A percentile compares a stretch with the other conserved stretches of the same genome.
These are phyloP conservation scores for Drosophila lutescens DNA, from an alignment of 2,888 invertebrate genomes.

Conservation along the genomic window DNA sequence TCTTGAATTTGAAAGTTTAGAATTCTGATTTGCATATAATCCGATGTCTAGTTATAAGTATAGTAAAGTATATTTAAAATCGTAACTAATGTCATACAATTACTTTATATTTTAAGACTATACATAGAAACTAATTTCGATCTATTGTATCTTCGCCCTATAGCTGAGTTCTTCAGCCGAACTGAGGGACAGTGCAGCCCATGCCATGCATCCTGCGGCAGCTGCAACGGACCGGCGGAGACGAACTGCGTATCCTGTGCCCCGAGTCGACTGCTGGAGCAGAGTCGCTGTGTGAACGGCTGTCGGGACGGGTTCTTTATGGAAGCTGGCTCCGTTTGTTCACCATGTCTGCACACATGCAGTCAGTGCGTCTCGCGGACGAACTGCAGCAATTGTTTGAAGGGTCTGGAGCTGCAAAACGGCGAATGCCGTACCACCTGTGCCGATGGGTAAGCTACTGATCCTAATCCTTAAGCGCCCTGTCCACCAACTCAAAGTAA, in stretches of 20 bases:
- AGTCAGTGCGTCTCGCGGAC: constrained; percentile 90
- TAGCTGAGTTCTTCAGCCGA: constrained; percentile 90
- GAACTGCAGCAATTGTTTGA: constrained; percentile 92
- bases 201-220: constrained; percentile 92
- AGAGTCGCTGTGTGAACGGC: constrained; percentile 89
- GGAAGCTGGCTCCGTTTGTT: constrained; percentile 88
- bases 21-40: too few species aligned
- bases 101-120: too few species aligned
- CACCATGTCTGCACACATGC: constrained; percentile 92
- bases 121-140: not conserved
- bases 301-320: constrained; percentile 91
- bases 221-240: constrained; percentile 92
- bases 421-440: constrained; percentile 93
- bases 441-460: constrained; percentile 87
- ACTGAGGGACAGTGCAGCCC: constrained; percentile 89
- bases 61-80: too few species aligned
- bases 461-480: too few species aligned
- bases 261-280: constrained; percentile 90
- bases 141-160: constrained; percentile 48
- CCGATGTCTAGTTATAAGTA: too few species aligned
- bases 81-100: too few species aligned
- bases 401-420: constrained; percentile 91
- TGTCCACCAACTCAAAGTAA: not conserved
- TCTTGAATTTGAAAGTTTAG: too few species aligned
- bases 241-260: constrained; percentile 90